Evolutionary conservation across 2,113 vertebrate genomes (phyloP).

Genomic region (Phylloscopus trochiloides): DNA sequence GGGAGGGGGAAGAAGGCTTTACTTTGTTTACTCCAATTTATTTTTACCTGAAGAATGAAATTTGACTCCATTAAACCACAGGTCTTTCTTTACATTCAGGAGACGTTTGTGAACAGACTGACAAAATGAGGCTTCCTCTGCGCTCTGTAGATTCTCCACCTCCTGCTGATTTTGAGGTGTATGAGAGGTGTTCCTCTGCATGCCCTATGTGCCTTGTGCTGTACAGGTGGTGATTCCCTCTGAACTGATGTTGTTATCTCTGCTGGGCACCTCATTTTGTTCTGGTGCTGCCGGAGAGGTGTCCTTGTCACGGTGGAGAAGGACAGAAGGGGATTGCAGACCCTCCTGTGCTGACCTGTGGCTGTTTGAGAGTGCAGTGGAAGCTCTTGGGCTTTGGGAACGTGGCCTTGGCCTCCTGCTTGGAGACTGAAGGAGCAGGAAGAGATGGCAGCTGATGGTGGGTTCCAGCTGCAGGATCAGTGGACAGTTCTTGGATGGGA

Average conservation of each 20-base stretch:
- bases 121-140: background rate
- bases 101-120: background rate
- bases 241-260: background rate
- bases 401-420: background rate
- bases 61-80: background rate
- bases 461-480: background rate
- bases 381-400: no score
- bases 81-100: background rate
- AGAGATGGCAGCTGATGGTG: background rate
- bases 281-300: background rate
- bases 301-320: fast-evolving
- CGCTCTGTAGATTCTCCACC: background rate
- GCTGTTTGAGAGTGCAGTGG: background rate
- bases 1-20: background rate
- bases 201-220: background rate
- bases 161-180: background rate
- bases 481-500: background rate
- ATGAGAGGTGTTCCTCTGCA: background rate
- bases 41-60: background rate
- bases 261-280: no score
- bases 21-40: background rate
- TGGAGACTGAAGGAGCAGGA: background rate
- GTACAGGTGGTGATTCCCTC: background rate
- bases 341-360: background rate
- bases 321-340: background rate